Evolutionary conservation across 1,140 invertebrate genomes (phyloP).

Genomic region (Chymomyza costata): DNA sequence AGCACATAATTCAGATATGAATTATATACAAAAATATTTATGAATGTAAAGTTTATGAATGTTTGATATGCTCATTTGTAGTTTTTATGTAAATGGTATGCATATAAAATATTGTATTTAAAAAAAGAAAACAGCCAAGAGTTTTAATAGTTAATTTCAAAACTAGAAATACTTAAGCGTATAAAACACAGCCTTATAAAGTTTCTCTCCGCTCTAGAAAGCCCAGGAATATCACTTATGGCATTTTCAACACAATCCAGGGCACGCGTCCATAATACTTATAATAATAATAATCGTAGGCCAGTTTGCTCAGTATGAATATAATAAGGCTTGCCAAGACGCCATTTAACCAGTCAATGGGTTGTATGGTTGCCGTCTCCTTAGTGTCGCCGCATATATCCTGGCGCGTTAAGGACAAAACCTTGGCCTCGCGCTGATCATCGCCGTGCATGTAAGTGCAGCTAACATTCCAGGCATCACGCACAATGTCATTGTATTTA

Average conservation of each 20-base stretch:
- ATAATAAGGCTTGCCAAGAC: conserved; percentile 82
- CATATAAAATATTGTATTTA: too few species aligned
- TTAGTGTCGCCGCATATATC: conserved; percentile 80
- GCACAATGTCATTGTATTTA: conserved; percentile 82
- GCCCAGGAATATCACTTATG: conserved; percentile 68
- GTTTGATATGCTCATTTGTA: too few species aligned
- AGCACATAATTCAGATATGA: conserved; percentile 16
- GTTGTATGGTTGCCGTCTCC: conserved; percentile 76
- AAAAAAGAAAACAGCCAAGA: too few species aligned
- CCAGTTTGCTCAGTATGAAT: conserved; percentile 82
- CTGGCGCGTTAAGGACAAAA: conserved; percentile 81
- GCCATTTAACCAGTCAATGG: conserved; percentile 84
- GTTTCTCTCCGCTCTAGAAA: neutral
- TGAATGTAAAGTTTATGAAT: too few species aligned
- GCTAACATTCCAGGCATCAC: conserved; percentile 76
- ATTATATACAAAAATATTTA: conserved; percentile 39
- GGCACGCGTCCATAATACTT: conserved; percentile 86
- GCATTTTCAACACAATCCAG: conserved; percentile 86
- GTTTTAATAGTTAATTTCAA: too few species aligned
- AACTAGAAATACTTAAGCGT: too few species aligned
- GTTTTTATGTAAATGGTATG: too few species aligned
- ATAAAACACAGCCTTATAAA: too few species aligned
- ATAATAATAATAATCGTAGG: conserved; percentile 88
- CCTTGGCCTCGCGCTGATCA: conserved; percentile 77
- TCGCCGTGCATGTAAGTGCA: conserved; percentile 62